Evolutionary conservation across 1,140 invertebrate genomes (phyloP).

Genomic region (Triops cancriformis): DNA sequence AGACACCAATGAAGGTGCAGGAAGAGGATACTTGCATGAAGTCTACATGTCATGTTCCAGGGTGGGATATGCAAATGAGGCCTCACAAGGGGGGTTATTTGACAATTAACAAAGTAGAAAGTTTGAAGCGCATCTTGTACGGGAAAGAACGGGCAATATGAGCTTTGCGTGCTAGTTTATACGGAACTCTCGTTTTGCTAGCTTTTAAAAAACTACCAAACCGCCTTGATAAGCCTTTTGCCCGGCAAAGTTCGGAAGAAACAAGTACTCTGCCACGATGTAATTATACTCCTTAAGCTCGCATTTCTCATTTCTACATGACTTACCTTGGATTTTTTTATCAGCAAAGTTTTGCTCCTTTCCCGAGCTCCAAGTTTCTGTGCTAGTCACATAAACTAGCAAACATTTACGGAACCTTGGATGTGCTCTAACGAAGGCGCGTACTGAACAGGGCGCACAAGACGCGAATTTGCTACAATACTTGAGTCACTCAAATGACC

Average conservation of each 20-base stretch:
- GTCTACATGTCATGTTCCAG: not conserved
- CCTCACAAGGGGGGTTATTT: not conserved
- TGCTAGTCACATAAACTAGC: not conserved
- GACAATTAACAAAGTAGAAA: slow-evolving; percentile 11
- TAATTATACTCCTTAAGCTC: slow-evolving; percentile 2
- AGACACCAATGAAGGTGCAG: not conserved
- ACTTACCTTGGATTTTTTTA: not conserved
- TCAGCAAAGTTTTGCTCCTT: not conserved
- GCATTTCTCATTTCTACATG: not conserved
- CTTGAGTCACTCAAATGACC: too few species aligned
- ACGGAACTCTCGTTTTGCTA: not conserved
- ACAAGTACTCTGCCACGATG: not conserved
- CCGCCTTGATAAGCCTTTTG: not conserved
- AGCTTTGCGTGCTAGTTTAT: not conserved
- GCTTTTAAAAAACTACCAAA: not conserved
- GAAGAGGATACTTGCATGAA: not conserved
- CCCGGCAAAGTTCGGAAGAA: not conserved
- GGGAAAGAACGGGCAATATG: not conserved
- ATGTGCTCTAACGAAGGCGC: too few species aligned
- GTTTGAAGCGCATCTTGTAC: not conserved
- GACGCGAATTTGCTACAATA: too few species aligned
- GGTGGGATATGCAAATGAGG: not conserved
- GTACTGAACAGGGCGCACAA: too few species aligned
- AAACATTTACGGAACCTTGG: too few species aligned
- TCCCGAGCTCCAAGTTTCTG: not conserved